A percentile compares a stretch with the other conserved stretches of the same genome.
phyloP scores from a whole-genome alignment of 2,113 vertebrate species.

The Oncorhynchus clarkii region DNA sequence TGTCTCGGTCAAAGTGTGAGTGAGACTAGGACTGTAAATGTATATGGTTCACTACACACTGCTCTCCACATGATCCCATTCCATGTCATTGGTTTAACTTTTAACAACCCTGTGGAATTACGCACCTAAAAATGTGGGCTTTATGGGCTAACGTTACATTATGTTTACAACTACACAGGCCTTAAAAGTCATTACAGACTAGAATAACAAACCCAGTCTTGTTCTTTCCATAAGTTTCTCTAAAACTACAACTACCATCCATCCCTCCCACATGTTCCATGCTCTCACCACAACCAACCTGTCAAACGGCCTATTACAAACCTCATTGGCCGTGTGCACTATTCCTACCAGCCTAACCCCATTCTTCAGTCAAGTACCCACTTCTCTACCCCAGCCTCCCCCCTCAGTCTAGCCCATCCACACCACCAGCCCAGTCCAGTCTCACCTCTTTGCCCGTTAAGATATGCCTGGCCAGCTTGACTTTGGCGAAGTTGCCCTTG shows the following conservation, averaged over 20 bases:
- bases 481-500: conserved; percentile 94
- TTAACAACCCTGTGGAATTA: neutral
- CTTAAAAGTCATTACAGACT: neutral
- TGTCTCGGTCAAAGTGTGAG: neutral
- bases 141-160: neutral
- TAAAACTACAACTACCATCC: no score
- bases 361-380: neutral
- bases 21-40: neutral
- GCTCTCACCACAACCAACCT: no score
- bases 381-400: neutral
- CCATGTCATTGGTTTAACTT: neutral
- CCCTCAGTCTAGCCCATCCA: no score
- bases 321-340: no score
- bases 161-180: neutral
- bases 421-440: no score
- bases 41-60: neutral
- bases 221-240: neutral
- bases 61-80: neutral
- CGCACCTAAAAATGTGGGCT: neutral
- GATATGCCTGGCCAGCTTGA: conserved; percentile 89
- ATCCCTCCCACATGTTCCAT: no score
- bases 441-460: conserved; percentile 87
- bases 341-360: neutral
- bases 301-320: no score
- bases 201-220: neutral